These are phyloP conservation scores for Pyralis farinalis DNA, from an alignment of 2,888 invertebrate species.

Conservation along the genomic window DNA sequence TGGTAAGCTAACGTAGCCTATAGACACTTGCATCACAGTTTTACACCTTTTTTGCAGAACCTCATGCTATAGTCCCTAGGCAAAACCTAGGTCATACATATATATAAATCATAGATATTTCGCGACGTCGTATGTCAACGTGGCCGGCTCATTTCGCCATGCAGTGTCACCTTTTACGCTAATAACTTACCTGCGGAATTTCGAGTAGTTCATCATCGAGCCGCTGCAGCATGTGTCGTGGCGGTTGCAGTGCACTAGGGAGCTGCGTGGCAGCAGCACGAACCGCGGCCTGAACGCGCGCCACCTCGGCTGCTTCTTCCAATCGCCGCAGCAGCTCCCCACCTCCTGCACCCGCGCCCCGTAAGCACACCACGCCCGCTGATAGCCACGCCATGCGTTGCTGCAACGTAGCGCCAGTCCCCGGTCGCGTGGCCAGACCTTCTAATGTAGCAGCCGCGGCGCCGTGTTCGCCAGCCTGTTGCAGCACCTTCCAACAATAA, in stretches of 20 bases:
- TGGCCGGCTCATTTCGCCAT: no score
- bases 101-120: no score
- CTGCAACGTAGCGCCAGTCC: constrained; percentile 85
- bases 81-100: no score
- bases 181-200: constrained; percentile 91
- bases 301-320: constrained; percentile 96
- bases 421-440: constrained; percentile 89
- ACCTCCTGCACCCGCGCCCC: constrained; percentile 88
- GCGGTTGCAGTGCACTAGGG: constrained; percentile 80
- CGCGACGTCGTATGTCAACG: no score
- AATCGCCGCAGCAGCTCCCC: constrained; percentile 90
- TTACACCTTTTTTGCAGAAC: no score
- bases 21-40: no score
- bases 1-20: no score
- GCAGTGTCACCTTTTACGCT: no score
- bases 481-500: no score
- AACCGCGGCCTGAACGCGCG: constrained; percentile 89
- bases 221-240: constrained; percentile 84
- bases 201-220: constrained; percentile 92
- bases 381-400: constrained; percentile 95
- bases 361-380: constrained; percentile 96
- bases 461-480: constrained; percentile 94
- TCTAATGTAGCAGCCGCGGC: constrained; percentile 95
- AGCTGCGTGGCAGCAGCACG: constrained; percentile 47
- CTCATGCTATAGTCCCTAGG: no score